Conservation (phyloP, 2,888 invertebrate species). For the Parnassius mnemosyne region DNA sequence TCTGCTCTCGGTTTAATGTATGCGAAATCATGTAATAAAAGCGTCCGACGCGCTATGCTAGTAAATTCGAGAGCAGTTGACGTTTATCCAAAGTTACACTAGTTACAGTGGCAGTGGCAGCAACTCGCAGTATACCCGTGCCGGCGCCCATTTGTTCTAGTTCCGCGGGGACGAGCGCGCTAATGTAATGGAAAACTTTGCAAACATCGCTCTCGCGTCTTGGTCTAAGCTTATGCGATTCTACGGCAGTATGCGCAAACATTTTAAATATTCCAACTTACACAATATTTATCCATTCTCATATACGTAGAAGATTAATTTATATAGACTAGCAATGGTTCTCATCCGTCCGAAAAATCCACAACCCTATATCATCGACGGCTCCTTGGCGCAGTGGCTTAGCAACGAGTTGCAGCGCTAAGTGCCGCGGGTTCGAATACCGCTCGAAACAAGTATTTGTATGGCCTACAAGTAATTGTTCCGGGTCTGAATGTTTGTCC, state of each 20-base stretch:
- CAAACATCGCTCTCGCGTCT: conserved; percentile 52
- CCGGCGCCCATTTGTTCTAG: conserved; percentile 71
- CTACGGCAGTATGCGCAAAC: conserved; percentile 2
- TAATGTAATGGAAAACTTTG: conserved; percentile 73
- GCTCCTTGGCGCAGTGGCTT: no score
- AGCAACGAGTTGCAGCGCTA: no score
- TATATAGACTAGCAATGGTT: no score
- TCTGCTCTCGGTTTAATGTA: conserved; percentile 62
- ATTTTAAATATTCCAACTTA: conserved; percentile 31
- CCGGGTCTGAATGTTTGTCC: no score
- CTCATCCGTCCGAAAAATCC: no score
- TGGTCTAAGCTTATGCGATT: neutral
- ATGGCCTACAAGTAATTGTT: no score
- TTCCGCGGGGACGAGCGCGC: conserved; percentile 49
- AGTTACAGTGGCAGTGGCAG: conserved; percentile 69
- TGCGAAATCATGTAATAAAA: conserved; percentile 75
- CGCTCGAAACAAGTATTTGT: no score
- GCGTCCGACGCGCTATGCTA: conserved; percentile 54
- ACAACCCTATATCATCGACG: no score
- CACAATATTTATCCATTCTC: no score
- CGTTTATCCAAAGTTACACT: conserved; percentile 79
- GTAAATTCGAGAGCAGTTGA: conserved; percentile 75
- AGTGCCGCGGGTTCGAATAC: no score
- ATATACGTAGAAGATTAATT: no score
- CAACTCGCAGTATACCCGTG: conserved; percentile 59